phyloP scores from a whole-genome alignment of 2,113 vertebrate species.

The Nasalis larvatus region DNA sequence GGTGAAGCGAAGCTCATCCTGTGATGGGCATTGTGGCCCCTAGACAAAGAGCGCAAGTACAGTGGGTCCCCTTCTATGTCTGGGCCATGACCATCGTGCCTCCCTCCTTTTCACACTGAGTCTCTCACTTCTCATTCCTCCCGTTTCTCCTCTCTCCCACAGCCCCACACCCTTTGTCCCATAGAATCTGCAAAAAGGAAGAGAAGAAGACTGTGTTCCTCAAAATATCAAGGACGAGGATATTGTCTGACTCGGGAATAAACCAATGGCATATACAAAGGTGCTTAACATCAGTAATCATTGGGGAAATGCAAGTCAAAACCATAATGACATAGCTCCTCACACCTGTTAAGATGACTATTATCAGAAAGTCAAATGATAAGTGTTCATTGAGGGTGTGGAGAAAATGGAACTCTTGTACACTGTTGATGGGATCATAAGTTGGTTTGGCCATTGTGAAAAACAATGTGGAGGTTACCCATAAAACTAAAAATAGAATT shows the following conservation, averaged over 20 bases:
- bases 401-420: neutral
- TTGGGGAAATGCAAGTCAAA: neutral
- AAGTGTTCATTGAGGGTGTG: neutral
- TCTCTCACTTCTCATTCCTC: neutral
- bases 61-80: neutral
- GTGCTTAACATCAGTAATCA: neutral
- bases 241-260: neutral
- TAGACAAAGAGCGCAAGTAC: neutral
- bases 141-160: neutral
- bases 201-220: neutral
- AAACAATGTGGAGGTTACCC: neutral
- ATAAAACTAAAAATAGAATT: neutral
- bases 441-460: neutral
- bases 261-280: neutral
- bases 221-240: neutral
- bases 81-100: neutral
- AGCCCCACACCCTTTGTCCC: neutral
- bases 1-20: neutral
- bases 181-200: neutral
- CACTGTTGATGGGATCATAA: neutral
- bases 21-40: neutral
- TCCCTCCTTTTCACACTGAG: neutral
- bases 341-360: neutral
- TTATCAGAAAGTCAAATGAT: neutral
- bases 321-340: neutral